Evolutionary conservation across 2,888 invertebrate species (phyloP), one percentile per base, ranked within the genome.

Genomic region (Actias luna): DNA sequence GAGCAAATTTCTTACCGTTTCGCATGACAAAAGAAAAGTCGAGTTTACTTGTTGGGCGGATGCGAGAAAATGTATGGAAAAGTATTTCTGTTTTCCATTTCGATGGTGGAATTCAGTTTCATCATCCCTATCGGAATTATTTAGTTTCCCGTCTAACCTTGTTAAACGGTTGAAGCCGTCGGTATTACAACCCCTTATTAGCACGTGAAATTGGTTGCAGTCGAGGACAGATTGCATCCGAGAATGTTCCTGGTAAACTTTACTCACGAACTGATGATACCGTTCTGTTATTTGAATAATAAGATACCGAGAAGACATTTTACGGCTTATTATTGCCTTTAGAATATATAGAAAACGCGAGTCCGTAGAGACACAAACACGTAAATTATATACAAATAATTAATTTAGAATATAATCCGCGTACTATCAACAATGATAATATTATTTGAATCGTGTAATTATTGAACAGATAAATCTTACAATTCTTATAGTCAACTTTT

Each of bases 121-220:
- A 10, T 46, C 10, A 46, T 46, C 22, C 22, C 12, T 46, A 46
- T 46, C 22, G 46, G 10, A 46, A 50, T 50, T 25, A 50, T 25
- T 10, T 22, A 52, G 29, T 52, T 29, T 52, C 29, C 29, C 16
- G n/a, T n/a, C 29, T 55, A 55, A 55, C 55, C 29, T n/a, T 7
- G 14, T 29, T 29, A 29, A 55, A 55, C 18, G 55, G 29, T 29
- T 55, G 29, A 29, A 55, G 55, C 55, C 29, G 55, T 7, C 29
- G 29, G 55, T 8, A 55, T 55, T 55, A 55, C 55, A 29, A 5
- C 29, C 46, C 42, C 52, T 27, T 55, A 55, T 55, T 55, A 29
- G 55, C 29, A 29, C 55, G 55, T n/a, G 29, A 55, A 55, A 55
- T 55, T 55, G 55, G 55, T 27, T 55, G 55, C 29, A 55, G 29